phyloP scores from a whole-genome alignment of 2,888 invertebrate genomes.

The Oligia latruncula region DNA sequence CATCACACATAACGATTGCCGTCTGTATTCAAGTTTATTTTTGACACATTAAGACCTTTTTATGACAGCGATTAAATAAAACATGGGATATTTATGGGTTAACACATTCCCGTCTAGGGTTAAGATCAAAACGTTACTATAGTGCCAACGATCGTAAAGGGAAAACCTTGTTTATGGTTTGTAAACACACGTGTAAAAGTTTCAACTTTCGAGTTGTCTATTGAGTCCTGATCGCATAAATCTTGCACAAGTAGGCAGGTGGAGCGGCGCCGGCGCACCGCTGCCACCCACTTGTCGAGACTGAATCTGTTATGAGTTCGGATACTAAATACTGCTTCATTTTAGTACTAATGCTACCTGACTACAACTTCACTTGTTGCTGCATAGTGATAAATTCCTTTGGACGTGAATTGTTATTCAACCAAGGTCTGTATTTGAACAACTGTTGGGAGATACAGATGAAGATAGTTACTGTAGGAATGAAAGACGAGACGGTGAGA shows the following conservation, averaged over 20 bases:
- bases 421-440: neutral
- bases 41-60: constrained; percentile 57
- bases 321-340: constrained; percentile 61
- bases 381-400: constrained; percentile 16
- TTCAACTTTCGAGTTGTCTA: constrained; percentile 71
- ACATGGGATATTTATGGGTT: constrained; percentile 58
- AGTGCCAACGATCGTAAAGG: constrained; percentile 57
- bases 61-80: constrained; percentile 60
- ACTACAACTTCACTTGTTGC: constrained; percentile 33
- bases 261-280: constrained; percentile 82
- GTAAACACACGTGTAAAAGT: constrained; percentile 68
- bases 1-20: constrained; percentile 43
- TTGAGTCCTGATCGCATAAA: constrained; percentile 78
- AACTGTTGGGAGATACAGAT: neutral
- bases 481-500: neutral
- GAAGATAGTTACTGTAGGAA: neutral
- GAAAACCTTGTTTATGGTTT: constrained; percentile 68
- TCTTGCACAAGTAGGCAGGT: constrained; percentile 81
- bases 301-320: constrained; percentile 70
- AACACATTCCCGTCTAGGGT: constrained; percentile 57
- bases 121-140: constrained; percentile 54
- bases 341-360: constrained; percentile 54
- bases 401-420: constrained; percentile 1
- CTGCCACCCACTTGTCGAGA: constrained; percentile 74
- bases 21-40: constrained; percentile 52